phyloP scores from a whole-genome alignment of 2,888 invertebrate genomes.

The Ametastegia equiseti region DNA sequence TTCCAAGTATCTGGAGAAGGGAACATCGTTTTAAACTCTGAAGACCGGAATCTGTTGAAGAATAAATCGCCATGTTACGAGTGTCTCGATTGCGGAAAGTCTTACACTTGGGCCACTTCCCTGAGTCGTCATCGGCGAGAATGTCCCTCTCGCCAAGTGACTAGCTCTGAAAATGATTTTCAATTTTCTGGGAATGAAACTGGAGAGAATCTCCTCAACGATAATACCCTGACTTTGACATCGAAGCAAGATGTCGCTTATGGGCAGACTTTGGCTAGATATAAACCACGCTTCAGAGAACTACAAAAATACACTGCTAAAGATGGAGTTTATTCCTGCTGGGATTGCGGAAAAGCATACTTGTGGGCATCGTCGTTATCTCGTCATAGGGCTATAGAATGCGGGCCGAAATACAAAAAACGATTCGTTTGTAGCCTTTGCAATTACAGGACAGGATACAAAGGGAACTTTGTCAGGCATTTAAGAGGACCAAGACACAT shows the following conservation, averaged over 20 bases:
- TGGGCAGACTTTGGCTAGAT: slow-evolving; percentile 31
- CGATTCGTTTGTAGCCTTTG: slow-evolving; percentile 54
- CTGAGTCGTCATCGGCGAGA: slow-evolving; percentile 50
- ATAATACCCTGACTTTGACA: not conserved
- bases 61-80: slow-evolving; percentile 31
- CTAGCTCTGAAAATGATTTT: not conserved
- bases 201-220: not conserved
- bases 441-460: slow-evolving; percentile 54
- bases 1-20: slow-evolving; percentile 25
- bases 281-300: slow-evolving; percentile 53
- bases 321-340: slow-evolving; percentile 53
- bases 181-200: not conserved
- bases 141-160: not conserved
- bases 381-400: slow-evolving; percentile 56
- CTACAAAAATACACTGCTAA: slow-evolving; percentile 50
- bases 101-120: slow-evolving; percentile 51
- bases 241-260: not conserved
- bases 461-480: slow-evolving; percentile 55
- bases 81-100: slow-evolving; percentile 50
- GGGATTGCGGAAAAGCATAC: slow-evolving; percentile 56
- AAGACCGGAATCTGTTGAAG: not conserved
- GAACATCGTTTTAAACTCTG: slow-evolving; percentile 35
- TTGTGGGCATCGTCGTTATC: slow-evolving; percentile 56
- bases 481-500: slow-evolving; percentile 54
- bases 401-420: slow-evolving; percentile 54